Base-by-base conservation (phyloP, 30 jellyfish, hydroid and myxozoan species). In the Euphysa ruthae region DNA sequence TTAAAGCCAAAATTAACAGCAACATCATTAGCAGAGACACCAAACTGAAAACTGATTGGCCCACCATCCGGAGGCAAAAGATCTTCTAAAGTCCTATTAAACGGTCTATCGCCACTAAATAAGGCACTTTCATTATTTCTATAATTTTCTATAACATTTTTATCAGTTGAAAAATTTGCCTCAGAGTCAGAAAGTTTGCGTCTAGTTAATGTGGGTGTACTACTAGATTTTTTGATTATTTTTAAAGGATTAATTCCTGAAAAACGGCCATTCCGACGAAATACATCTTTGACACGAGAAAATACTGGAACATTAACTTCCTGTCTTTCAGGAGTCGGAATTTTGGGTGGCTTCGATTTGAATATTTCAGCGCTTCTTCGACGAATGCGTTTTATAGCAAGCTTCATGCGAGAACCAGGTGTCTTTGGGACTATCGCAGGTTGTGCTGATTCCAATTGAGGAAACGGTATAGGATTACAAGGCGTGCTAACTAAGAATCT, bases 341-440 rank as follows among this genome's bases (percentile, higher is more conserved):
- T 43, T 68, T 68, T 68, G 24, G 49, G 21, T 27, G 19, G 50
- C 27, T 68, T 68, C 24, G 69, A 69, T 68, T 44, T 68, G 16
- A 68, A 68, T 4, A 68, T 49, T 26, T 68, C 80, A 15, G 50
- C 80, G 32, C 80, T 68, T 43, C 80, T 57, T 16, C 80, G 27
- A 19, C 80, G 80, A 25, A 68, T 16, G 10, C 80, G 14, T 49
- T 68, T 68, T 30, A 63, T 15, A 52, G 69, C 44, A 22, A 22
- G 69, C 2, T 68, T 68, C 58, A 43, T 51, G 5, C 43, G 44
- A 22, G 43, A 21, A 43, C 80, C 80, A 0, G 80, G 80, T 2
- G 80, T 68, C 21, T 71, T 43, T 20, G 78, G 72, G 7, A 71
- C 43, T 19, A 20, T 68, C 0, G 69, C n/a, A 28, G 62, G 35